These are phyloP conservation scores for Sebastes elongatus DNA, from an alignment of 2,797 vertebrate species.

Conservation along the genomic window DNA sequence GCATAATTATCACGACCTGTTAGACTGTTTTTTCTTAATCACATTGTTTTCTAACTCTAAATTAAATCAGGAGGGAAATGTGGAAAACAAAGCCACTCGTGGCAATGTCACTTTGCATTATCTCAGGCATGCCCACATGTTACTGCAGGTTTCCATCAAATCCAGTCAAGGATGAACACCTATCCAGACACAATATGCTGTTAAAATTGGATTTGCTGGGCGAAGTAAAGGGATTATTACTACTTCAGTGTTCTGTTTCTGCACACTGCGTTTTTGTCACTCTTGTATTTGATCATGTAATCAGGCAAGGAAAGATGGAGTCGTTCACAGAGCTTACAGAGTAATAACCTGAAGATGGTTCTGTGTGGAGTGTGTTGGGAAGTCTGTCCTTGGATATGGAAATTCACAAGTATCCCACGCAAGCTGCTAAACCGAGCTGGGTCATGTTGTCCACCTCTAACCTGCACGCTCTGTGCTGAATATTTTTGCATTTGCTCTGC, in stretches of 20 bases:
- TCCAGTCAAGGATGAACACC: slow-evolving; percentile 68
- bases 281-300: slow-evolving; percentile 71
- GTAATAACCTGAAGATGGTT: slow-evolving; percentile 68
- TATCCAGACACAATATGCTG: slow-evolving; percentile 50
- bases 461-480: slow-evolving; percentile 25
- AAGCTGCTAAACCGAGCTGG: slow-evolving; percentile 32
- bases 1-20: slow-evolving; percentile 33
- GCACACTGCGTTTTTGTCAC: slow-evolving; percentile 57
- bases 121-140: slow-evolving; percentile 47
- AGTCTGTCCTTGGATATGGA: slow-evolving; percentile 61
- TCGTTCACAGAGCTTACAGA: slow-evolving; percentile 64
- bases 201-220: slow-evolving; percentile 75
- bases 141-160: slow-evolving; percentile 71
- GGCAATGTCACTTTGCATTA: slow-evolving; percentile 73
- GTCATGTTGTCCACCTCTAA: slow-evolving; percentile 52
- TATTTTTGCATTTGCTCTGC: slow-evolving; percentile 12
- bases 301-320: slow-evolving; percentile 66
- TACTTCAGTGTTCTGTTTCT: slow-evolving; percentile 60
- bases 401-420: slow-evolving; percentile 51
- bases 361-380: slow-evolving; percentile 6
- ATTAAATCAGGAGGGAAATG: slow-evolving; percentile 56
- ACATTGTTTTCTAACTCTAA: slow-evolving; percentile 40
- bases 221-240: slow-evolving; percentile 68
- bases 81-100: slow-evolving; percentile 56
- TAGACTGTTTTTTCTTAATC: slow-evolving; percentile 14